Percentiles rank a stretch among this genome's conserved stretches.
Evolutionary conservation across 2,888 invertebrate species (phyloP).

Genomic region (Caprella mutica): DNA sequence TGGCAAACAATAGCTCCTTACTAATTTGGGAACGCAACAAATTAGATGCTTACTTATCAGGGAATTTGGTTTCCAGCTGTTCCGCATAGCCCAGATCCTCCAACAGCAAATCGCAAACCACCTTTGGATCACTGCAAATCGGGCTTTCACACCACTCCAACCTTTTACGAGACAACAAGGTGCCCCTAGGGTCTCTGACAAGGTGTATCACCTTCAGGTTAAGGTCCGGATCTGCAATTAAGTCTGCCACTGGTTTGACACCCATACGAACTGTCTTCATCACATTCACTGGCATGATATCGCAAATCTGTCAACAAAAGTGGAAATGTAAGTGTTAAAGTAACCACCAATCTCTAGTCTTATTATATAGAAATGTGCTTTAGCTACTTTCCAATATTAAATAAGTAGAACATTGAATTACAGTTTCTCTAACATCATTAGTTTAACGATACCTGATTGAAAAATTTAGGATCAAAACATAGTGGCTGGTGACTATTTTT

Average conservation of each 20-base stretch:
- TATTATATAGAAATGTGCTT: too few species aligned
- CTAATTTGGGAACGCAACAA: too few species aligned
- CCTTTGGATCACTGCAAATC: slow-evolving; percentile 23
- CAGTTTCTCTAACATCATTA: too few species aligned
- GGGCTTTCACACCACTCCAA: slow-evolving; percentile 24
- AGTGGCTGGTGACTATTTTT: slow-evolving; percentile 15
- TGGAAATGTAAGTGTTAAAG: too few species aligned
- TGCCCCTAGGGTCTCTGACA: slow-evolving; percentile 28
- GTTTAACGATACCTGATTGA: slow-evolving; percentile 8
- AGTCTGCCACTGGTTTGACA: slow-evolving; percentile 13
- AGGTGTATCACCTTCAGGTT: slow-evolving; percentile 22
- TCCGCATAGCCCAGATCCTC: slow-evolving; percentile 19
- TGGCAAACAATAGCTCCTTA: too few species aligned
- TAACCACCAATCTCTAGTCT: too few species aligned
- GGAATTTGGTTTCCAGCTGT: slow-evolving; percentile 16
- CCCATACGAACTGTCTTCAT: slow-evolving; percentile 30
- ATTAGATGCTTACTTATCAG: slow-evolving; percentile 25
- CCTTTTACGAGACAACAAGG: slow-evolving; percentile 25
- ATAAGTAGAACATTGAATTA: too few species aligned
- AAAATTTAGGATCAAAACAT: slow-evolving; percentile 21
- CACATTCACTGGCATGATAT: slow-evolving; percentile 24
- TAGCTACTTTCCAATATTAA: too few species aligned
- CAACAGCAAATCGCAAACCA: slow-evolving; percentile 21
- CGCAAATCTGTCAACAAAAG: slow-evolving; percentile 13
- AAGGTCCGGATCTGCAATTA: slow-evolving; percentile 20